These are phyloP conservation scores for Cryptoblepharus egeriae DNA, from an alignment of 2,797 vertebrate genomes.

Conservation along the genomic window DNA sequence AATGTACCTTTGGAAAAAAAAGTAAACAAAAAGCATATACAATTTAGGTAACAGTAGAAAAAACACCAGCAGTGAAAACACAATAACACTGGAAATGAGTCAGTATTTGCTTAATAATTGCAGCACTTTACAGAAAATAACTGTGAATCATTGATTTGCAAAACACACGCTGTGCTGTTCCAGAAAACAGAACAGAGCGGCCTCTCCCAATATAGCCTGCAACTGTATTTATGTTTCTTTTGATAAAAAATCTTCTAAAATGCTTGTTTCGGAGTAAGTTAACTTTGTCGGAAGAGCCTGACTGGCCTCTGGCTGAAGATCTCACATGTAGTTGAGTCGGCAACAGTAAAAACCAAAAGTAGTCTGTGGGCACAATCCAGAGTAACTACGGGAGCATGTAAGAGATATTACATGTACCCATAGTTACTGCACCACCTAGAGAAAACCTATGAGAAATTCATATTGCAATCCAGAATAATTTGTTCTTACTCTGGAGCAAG, in stretches of 20 bases:
- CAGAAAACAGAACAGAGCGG: conserved; percentile 31
- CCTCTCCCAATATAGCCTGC: conserved; percentile 29
- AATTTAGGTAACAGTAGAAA: conserved; percentile 22
- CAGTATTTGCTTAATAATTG: conserved; percentile 70
- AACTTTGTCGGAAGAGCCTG: background rate
- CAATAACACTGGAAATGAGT: conserved; percentile 55
- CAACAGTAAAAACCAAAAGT: too few species aligned
- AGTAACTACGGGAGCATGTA: too few species aligned
- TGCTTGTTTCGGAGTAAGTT: conserved; percentile 53
- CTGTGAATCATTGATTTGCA: conserved; percentile 58
- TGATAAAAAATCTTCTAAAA: conserved; percentile 59
- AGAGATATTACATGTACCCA: too few species aligned
- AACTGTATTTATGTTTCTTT: conserved; percentile 55
- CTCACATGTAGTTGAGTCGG: too few species aligned
- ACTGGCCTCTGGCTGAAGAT: background rate
- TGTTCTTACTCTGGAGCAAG: too few species aligned
- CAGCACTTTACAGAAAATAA: conserved; percentile 62
- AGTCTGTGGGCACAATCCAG: too few species aligned
- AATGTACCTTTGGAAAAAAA: background rate
- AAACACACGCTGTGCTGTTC: conserved; percentile 40
- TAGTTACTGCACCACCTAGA: too few species aligned
- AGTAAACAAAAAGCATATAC: background rate
- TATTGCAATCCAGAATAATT: too few species aligned
- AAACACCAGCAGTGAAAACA: conserved; percentile 40
- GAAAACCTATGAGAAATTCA: too few species aligned